phyloP scores from a whole-genome alignment of 2,113 vertebrate genomes.

The Mugil cephalus region DNA sequence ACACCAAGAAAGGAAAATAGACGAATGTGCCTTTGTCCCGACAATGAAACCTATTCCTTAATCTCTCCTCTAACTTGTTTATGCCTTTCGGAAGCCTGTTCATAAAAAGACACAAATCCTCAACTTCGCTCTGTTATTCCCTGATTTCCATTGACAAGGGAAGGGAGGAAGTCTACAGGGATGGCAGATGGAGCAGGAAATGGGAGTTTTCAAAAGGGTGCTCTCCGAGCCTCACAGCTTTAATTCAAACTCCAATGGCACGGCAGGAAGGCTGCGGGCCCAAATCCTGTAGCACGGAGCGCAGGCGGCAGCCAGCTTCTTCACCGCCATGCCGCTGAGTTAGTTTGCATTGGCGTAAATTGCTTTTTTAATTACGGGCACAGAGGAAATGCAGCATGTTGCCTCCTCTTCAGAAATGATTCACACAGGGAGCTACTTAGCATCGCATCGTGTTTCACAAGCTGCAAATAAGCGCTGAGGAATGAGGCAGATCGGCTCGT shows the following conservation, averaged over 20 bases:
- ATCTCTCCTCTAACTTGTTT: slow-evolving; percentile 11
- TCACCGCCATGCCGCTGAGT: slow-evolving; percentile 49
- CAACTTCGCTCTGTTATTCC: slow-evolving; percentile 38
- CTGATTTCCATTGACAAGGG: slow-evolving; percentile 50
- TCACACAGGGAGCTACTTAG: slow-evolving; percentile 61
- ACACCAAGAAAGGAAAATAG: slow-evolving; percentile 12
- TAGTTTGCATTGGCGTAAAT: slow-evolving; percentile 68
- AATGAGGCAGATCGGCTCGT: slow-evolving; percentile 43
- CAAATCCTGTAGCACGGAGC: slow-evolving; percentile 26
- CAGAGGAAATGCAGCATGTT: slow-evolving; percentile 44
- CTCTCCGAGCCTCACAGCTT: slow-evolving; percentile 34
- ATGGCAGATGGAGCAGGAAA: slow-evolving; percentile 46
- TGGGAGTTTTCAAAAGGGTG: slow-evolving; percentile 35
- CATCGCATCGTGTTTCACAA: slow-evolving; percentile 55
- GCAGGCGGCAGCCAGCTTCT: slow-evolving; percentile 30
- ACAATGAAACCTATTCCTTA: slow-evolving; percentile 21
- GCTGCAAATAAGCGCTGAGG: slow-evolving; percentile 59
- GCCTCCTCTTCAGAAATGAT: slow-evolving; percentile 46
- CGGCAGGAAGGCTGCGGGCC: slow-evolving; percentile 43
- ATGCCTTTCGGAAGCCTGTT: slow-evolving; percentile 23
- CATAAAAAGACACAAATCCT: slow-evolving; percentile 13
- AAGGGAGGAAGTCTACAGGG: slow-evolving; percentile 16
- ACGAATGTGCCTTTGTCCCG: slow-evolving; percentile 35
- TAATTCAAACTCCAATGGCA: slow-evolving; percentile 55
- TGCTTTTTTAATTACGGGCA: slow-evolving; percentile 75